Evolutionary conservation across 2,888 invertebrate genomes (phyloP), one percentile per base, ranked within the genome.

Genomic region (Drosophila silvestris): DNA sequence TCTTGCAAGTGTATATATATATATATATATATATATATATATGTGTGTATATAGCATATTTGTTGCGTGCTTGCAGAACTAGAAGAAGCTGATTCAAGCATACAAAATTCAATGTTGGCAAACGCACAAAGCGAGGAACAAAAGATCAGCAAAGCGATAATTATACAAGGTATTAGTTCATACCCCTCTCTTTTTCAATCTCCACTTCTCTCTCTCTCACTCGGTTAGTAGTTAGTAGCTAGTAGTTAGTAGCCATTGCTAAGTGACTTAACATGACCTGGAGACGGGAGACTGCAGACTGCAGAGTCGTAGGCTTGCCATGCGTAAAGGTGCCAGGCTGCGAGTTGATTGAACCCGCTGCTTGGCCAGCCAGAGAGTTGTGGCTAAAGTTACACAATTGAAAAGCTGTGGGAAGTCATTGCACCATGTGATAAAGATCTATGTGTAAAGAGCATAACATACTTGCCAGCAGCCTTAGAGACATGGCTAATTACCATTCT

Each of bases 241-340:
- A 28, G 28, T 28, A 28, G 28, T 28, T 73, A 77, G 79, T 76
- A 72, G 79, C 63, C 69, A 61, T 61, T 81, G 72, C 81, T 77
- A 79, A 77, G 79, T 89, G 84, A 84, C 87, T 89, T 76, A 84
- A 84, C 85, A 84, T 87, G 82, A 87, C 85, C 85, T 65, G 71
- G 28, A 58, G 70, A 58, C 22, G 41, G n/a, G 14, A 39, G 57
- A 41, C n/a, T 14, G n/a, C 5, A 44, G 56, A 35, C 58, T 60
- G 77, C 59, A 35, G 65, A 51, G 51, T 68, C 64, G 63, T 53
- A 68, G 70, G 71, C 66, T 68, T 81, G 82, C 87, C 91, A 91
- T 91, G 91, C 91, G 91, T 91, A 91, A 91, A 91, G 91, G 91
- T 92, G 91, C 85, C 83, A 91, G 89, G 83, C 80, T 70, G 63